Base-by-base conservation (phyloP, 2,888 invertebrate genomes). In the Galeopsomyia nigrocyanea region DNA sequence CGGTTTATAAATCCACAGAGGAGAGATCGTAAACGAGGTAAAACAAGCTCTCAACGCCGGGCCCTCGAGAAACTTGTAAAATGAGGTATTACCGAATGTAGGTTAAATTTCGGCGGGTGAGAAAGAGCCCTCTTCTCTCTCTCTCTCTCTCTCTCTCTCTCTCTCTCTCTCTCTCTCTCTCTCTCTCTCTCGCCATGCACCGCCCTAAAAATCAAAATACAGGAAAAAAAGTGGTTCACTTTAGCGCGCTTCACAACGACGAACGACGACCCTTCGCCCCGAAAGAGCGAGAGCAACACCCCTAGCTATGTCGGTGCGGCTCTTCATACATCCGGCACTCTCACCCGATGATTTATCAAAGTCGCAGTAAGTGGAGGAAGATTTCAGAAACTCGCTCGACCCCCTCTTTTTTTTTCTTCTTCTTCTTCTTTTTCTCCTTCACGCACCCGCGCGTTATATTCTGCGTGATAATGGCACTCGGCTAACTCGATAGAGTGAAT, bases 401-500 rank as follows among this genome's bases (percentile, higher is more conserved):
- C 3, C 13, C 53, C 53, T 10, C 53, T 19, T 53, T 19, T 19
- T 53, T 53, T 19, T 7, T 50, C 50, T 14, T 17, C n/a, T n/a
- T n/a, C 53, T 10, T n/a, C 10, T 53, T 19, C 10, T 53, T 53
- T 19, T 7, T 50, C 50, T 14, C 5, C 5, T 26, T 26, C 26
- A 3, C 58, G 39, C 31, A 10, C 6, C 21, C 7, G 3, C 60
- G 60, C 39, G n/a, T n/a, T 26, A 3, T 26, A 26, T 17, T 3
- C 46, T 9, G 51, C 16, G 31, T 21, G 62, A 68, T 68, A 63
- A 72, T 72, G 67, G 67, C 26, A 71, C 71, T 63, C 63, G 64
- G 26, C 26, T 65, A 68, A 64, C 53, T 65, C 65, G 69, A 73
- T 73, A 73, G 73, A 71, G 74, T 71, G 71, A 71, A 71, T 65